Conservation (phyloP, 30 jellyfish, hydroid and myxozoan species). For the Sanderia malayensis region DNA sequence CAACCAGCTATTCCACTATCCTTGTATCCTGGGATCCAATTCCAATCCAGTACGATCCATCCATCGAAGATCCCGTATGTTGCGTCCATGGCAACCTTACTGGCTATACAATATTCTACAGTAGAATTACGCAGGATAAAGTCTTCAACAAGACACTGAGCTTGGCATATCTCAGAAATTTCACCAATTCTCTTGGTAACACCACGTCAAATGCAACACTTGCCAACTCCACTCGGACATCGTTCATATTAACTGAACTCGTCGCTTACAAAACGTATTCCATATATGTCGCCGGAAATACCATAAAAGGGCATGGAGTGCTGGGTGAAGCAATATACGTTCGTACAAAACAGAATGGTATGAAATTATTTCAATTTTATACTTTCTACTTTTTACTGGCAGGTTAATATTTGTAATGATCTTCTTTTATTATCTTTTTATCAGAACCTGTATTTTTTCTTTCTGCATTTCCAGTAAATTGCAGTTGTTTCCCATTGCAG, state of each 20-base stretch:
- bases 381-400: background rate
- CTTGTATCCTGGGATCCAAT: constrained; percentile 45
- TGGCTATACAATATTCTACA: constrained; percentile 57
- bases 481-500: constrained; percentile 12
- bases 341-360: constrained; percentile 38
- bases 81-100: constrained; percentile 48
- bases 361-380: background rate
- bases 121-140: constrained; percentile 13
- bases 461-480: too few species aligned
- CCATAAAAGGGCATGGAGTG: constrained; percentile 53
- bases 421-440: too few species aligned
- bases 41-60: constrained; percentile 30
- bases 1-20: constrained; percentile 20
- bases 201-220: background rate
- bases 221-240: constrained; percentile 15
- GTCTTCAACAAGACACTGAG: constrained; percentile 18
- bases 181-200: background rate
- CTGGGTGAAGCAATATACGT: constrained; percentile 30
- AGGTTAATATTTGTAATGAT: too few species aligned
- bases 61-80: constrained; percentile 46
- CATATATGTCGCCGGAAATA: constrained; percentile 55
- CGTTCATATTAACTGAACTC: constrained; percentile 24
- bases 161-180: constrained; percentile 18
- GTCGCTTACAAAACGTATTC: constrained; percentile 34
- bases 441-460: too few species aligned